Percentiles rank a stretch among this genome's conserved stretches.
phyloP scores from a whole-genome alignment of 2,888 invertebrate species.

The Nymphalis polychloros region DNA sequence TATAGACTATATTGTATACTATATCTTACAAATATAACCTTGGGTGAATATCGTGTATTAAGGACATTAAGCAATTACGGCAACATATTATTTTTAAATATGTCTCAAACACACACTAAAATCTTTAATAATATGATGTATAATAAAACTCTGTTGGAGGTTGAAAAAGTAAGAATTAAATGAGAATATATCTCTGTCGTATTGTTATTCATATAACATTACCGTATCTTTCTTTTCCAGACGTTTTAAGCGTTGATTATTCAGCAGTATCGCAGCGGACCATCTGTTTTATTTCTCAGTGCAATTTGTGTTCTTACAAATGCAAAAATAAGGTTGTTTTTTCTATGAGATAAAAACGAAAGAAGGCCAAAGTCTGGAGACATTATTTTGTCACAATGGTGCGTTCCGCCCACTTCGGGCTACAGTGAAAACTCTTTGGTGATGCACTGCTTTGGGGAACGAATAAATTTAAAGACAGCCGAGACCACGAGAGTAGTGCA shows the following conservation, averaged over 20 bases:
- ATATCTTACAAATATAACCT: no score
- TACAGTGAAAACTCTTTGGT: constrained; percentile 70
- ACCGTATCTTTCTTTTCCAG: constrained; percentile 81
- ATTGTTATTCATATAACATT: constrained; percentile 81
- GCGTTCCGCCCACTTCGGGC: constrained; percentile 76
- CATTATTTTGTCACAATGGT: constrained; percentile 81
- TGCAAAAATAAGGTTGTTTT: constrained; percentile 59
- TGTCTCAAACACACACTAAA: constrained; percentile 1
- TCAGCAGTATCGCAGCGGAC: constrained; percentile 74
- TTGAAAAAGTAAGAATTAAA: constrained; percentile 76
- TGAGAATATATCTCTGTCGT: constrained; percentile 78
- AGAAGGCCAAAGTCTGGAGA: constrained; percentile 73
- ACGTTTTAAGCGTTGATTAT: constrained; percentile 82
- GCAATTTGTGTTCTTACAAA: constrained; percentile 52
- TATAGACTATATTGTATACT: no score
- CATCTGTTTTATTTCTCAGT: constrained; percentile 62
- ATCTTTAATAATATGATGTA: constrained; percentile 28
- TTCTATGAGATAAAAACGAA: constrained; percentile 46
- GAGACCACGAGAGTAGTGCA: constrained; percentile 62
- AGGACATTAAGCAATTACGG: background rate
- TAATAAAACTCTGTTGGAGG: constrained; percentile 69
- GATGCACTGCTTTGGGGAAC: constrained; percentile 79
- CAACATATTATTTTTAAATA: constrained; percentile 5
- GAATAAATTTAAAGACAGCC: constrained; percentile 76
- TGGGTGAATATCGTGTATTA: no score